A percentile compares a stretch with the other conserved stretches of the same genome.
These are phyloP conservation scores for Pachymerium ferrugineum DNA, from an alignment of 2,888 invertebrate genomes.

Conservation along the genomic window DNA sequence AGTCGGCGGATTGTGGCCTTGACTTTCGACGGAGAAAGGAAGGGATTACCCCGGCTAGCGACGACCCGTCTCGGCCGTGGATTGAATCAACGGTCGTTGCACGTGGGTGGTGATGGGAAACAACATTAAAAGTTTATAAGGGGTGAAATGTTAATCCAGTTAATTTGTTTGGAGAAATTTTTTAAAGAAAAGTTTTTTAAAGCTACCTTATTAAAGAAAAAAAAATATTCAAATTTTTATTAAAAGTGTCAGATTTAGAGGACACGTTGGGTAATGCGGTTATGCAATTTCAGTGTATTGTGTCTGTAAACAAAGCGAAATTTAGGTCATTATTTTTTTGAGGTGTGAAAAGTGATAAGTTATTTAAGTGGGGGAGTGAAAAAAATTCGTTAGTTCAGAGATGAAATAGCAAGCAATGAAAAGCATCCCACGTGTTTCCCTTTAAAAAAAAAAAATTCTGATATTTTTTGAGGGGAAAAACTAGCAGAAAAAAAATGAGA, in stretches of 20 bases:
- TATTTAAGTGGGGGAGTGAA: no score
- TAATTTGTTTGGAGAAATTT: not conserved
- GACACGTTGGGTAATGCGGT: not conserved
- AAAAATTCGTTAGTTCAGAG: no score
- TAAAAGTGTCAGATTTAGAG: no score
- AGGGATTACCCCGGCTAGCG: slow-evolving; percentile 23
- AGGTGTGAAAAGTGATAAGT: not conserved
- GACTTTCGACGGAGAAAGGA: slow-evolving; percentile 27
- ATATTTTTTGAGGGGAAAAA: no score
- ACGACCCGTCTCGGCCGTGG: slow-evolving; percentile 25
- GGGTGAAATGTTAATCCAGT: not conserved
- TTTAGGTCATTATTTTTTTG: not conserved
- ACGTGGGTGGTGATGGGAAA: slow-evolving; percentile 10
- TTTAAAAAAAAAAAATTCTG: no score
- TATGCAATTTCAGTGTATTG: slow-evolving; percentile 3
- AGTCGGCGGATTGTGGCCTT: not conserved
- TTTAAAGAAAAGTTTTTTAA: not conserved
- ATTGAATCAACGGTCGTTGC: slow-evolving; percentile 17
- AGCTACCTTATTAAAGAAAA: not conserved
- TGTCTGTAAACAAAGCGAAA: slow-evolving; percentile 16
- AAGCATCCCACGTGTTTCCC: not conserved
- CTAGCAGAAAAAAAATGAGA: no score
- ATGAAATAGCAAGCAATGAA: no score
- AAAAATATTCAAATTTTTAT: not conserved
- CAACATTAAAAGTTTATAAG: not conserved